These are phyloP conservation scores for Halictus ligatus DNA, from an alignment of 2,888 invertebrate species.

Conservation along the genomic window DNA sequence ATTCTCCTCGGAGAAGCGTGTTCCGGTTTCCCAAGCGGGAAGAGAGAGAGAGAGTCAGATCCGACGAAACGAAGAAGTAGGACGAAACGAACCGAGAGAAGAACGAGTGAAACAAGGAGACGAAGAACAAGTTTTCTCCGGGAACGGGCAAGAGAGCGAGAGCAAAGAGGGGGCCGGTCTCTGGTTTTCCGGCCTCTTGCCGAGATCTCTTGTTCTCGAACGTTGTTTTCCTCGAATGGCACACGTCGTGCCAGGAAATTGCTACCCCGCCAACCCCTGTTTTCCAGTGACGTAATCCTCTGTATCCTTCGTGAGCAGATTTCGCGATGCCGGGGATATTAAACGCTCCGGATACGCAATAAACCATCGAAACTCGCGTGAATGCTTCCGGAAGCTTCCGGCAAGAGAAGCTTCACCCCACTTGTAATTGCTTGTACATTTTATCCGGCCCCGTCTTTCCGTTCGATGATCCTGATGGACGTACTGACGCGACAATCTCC, in stretches of 20 bases:
- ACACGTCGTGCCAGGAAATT: conserved; percentile 67
- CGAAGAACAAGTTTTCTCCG: background rate
- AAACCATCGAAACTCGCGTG: conserved; percentile 50
- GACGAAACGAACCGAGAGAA: too few species aligned
- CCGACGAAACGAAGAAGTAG: background rate
- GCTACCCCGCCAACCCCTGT: conserved; percentile 34
- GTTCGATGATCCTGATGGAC: background rate
- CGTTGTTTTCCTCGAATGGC: conserved; percentile 64
- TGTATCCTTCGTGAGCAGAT: conserved; percentile 57
- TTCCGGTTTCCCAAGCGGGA: conserved; percentile 49
- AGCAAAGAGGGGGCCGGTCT: conserved; percentile 4
- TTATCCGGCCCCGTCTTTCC: background rate
- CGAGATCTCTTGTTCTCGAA: conserved; percentile 57
- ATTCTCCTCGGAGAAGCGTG: conserved; percentile 59
- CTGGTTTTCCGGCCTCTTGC: conserved; percentile 54
- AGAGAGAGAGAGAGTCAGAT: background rate
- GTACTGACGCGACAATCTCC: background rate
- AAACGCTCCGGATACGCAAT: conserved; percentile 48
- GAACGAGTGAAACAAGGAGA: background rate
- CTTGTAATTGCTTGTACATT: conserved; percentile 38
- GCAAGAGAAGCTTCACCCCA: conserved; percentile 13
- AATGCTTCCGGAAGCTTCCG: conserved; percentile 30
- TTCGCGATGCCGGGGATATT: conserved; percentile 51
- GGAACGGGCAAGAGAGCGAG: background rate
- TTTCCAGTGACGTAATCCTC: conserved; percentile 46